Base-by-base conservation (phyloP, 1,140 invertebrate species). In the Drosophila grimshawi region DNA sequence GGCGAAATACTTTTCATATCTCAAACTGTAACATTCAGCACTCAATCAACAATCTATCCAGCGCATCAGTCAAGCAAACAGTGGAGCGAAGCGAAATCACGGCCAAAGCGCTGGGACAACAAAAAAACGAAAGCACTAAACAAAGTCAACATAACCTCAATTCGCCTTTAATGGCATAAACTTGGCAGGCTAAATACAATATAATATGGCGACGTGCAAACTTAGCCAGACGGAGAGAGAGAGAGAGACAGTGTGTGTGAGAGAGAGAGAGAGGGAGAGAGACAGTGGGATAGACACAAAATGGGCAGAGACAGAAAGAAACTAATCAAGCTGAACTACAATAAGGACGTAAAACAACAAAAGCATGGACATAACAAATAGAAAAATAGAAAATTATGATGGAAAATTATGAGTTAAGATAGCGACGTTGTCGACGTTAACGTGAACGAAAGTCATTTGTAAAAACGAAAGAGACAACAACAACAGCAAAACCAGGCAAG, bases 381-480 rank as follows among this genome's bases (percentile, higher is more conserved):
- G 70, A 62, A 81, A 82, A 78, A 78, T 75, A 76, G 60, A 79
- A 79, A 79, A 79, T 77, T 68, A 79, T 79, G 68, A 79, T 82
- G 75, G 80, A 82, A 82, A 82, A 82, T 82, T 82, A 82, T 78
- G 80, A 81, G 79, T 78, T 78, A 55, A 81, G 79, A 67, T 76
- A 62, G 65, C 65, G 51, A 65, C 41, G 48, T 60, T 45, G 52
- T 55, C 52, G 61, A 56, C 51, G 74, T 69, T 82, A 75, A 81
- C 80, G 79, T 81, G 79, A 82, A 74, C 65, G 51, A 81, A 81
- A 81, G 79, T 81, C 80, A 82, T 82, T 82, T 82, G 75, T 82
- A 81, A 82, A 82, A 66, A 46, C 56, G 32, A 51, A 46, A 62
- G 32, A 48, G 68, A 60, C 64, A 68, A 49, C 11, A 48, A 51